These are phyloP conservation scores for Oncorhynchus mykiss DNA, from an alignment of 2,113 vertebrate species.

Conservation along the genomic window DNA sequence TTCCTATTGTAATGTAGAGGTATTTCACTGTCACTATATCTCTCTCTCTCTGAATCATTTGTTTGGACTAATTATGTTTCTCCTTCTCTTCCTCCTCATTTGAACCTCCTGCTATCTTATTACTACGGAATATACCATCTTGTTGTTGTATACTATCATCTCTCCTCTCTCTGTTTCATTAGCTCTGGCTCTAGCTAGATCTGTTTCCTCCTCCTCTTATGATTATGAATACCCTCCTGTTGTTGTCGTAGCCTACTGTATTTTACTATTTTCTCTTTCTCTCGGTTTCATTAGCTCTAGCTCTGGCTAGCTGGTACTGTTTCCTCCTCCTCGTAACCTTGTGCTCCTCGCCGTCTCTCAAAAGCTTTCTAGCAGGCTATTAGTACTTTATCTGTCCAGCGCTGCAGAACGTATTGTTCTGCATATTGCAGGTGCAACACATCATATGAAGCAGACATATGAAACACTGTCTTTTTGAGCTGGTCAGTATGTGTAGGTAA, in stretches of 20 bases:
- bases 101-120: constrained; percentile 48
- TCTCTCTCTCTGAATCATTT: not conserved
- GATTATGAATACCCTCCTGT: constrained; percentile 41
- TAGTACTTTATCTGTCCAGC: constrained; percentile 67
- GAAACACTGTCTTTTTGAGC: constrained; percentile 47
- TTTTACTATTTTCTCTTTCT: constrained; percentile 29
- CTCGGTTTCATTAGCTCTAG: constrained; percentile 51
- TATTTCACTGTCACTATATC: constrained; percentile 36
- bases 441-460: constrained; percentile 55
- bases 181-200: constrained; percentile 29
- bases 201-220: not conserved
- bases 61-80: too few relatives aligned
- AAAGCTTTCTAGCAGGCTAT: constrained; percentile 70
- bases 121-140: constrained; percentile 31
- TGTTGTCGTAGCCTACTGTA: constrained; percentile 48
- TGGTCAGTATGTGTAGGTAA: too few relatives aligned
- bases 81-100: constrained; percentile 62
- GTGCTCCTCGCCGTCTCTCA: constrained; percentile 61
- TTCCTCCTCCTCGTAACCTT: constrained; percentile 58
- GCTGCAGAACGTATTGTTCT: constrained; percentile 67
- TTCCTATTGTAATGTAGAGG: constrained; percentile 56
- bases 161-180: constrained; percentile 46
- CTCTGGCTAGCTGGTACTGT: constrained; percentile 22
- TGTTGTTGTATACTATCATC: constrained; percentile 44
- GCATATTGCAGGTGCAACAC: constrained; percentile 60